Evolutionary conservation across 2,113 vertebrate genomes (phyloP), one percentile per base, ranked within the genome.

Genomic region (Peromyscus leucopus): DNA sequence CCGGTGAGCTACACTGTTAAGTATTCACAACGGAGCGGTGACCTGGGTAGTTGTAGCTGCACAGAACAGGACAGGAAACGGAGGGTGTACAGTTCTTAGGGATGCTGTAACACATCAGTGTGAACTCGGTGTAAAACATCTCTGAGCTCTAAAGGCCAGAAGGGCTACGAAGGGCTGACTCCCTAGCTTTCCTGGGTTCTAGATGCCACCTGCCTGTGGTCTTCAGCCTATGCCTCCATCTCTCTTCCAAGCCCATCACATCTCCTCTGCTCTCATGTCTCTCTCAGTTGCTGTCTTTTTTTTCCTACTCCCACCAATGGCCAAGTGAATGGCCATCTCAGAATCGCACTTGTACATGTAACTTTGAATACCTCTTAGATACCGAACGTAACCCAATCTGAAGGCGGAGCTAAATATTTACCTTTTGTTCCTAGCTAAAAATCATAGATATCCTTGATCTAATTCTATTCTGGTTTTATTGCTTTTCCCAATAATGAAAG

Each of bases 341-440:
- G 79, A 96, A 89, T 85, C 86, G 69, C 61, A 85, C 57, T 69
- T 96, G 89, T 92, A 92, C 74, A 55, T 72, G 36, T 39, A 85
- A 71, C 93, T 96, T 92, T 92, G 82, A 84, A 92, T 26, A 96
- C n/a, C 72, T 10, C 36, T 22, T 90, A 16, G 76, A 93, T 7
- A 80, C 5, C 51, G 85, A 96, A 96, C 90, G 96, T 78, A 97
- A 93, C 82, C 63, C 4, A 78, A 61, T 78, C 91, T 8, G 57
- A 75, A 95, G 46, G 57, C 39, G 90, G 46, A 91, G 12, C 10
- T 78, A 89, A 26, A 55, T 69, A 92, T 95, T 75, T 97, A 94
- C 91, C 96, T 97, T 74, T 85, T 94, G 89, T 97, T 96, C 89
- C 88, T 96, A 65, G 71, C 96, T 96, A 97, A 98, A 98, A 97